Evolutionary conservation across 92 coral and sea anemone genomes (phyloP).

Genomic region (Phenganax stokvisi): DNA sequence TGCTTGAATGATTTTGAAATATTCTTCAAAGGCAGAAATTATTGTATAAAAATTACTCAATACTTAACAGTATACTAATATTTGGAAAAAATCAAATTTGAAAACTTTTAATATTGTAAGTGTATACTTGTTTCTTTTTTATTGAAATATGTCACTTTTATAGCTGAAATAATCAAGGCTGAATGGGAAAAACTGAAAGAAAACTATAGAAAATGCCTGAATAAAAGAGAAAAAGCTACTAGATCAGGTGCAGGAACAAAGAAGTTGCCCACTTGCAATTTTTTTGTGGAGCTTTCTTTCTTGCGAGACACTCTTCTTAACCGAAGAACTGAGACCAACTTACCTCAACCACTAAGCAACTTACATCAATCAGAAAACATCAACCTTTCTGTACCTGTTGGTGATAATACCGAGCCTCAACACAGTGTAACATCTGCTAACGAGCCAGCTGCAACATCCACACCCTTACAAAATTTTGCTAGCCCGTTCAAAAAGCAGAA

Average conservation of each 20-base stretch:
- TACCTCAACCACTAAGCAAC: neutral
- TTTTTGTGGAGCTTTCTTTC: neutral
- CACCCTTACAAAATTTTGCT: neutral
- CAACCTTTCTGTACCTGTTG: neutral
- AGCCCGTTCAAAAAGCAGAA: constrained; percentile 10
- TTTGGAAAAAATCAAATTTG: no score
- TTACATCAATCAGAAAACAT: neutral
- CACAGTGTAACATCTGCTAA: neutral
- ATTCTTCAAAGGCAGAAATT: no score
- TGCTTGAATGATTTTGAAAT: no score
- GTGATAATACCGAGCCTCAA: neutral
- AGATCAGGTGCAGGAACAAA: neutral
- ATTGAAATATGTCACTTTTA: neutral
- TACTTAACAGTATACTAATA: no score
- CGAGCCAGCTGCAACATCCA: neutral
- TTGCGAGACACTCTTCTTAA: constrained; percentile 3
- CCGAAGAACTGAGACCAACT: constrained; percentile 3
- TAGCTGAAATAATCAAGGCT: neutral
- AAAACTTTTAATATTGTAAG: no score
- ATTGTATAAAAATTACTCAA: no score
- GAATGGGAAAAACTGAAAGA: neutral
- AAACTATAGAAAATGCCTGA: neutral
- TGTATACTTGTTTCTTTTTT: no score
- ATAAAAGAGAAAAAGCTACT: neutral
- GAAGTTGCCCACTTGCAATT: neutral